Evolutionary conservation across 2,888 invertebrate species (phyloP).

Genomic region (Acronicta alni): DNA sequence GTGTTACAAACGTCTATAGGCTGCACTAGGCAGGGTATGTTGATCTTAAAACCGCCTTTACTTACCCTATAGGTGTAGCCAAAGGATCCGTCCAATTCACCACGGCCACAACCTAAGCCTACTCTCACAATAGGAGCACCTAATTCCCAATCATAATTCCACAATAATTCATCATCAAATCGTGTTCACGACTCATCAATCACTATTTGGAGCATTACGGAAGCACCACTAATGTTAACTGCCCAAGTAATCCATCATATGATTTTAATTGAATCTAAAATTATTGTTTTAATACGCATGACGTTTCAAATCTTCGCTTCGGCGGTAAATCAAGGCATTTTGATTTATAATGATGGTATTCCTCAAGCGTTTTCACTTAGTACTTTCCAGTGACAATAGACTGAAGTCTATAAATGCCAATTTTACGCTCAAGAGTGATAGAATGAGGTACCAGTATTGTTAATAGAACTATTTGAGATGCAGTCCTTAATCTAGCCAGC

Average conservation of each 20-base stretch:
- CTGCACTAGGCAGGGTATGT: too few relatives aligned
- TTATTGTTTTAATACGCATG: constrained; percentile 59
- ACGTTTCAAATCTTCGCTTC: constrained; percentile 5
- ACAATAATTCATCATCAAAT: constrained; percentile 69
- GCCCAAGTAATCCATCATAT: constrained; percentile 67
- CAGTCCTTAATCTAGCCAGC: neutral
- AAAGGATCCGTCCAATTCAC: too few relatives aligned
- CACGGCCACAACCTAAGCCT: neutral
- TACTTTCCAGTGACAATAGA: neutral
- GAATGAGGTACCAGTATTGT: constrained; percentile 4
- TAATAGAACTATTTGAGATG: neutral
- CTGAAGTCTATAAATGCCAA: constrained; percentile 32
- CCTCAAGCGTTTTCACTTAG: constrained; percentile 11
- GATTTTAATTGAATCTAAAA: constrained; percentile 70
- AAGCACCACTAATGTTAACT: constrained; percentile 65
- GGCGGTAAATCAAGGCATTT: constrained; percentile 19
- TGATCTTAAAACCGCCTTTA: too few relatives aligned
- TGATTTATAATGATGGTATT: constrained; percentile 36
- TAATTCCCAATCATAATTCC: constrained; percentile 48
- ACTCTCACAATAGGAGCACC: constrained; percentile 37
- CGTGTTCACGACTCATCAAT: constrained; percentile 72
- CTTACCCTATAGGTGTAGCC: too few relatives aligned
- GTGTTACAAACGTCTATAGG: too few relatives aligned
- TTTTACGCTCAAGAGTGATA: neutral
- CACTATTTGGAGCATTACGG: constrained; percentile 80